A percentile compares a stretch with the other conserved stretches of the same genome.
These are phyloP conservation scores for Pangasianodon gigas DNA, from an alignment of 2,113 vertebrate species.

Conservation along the genomic window DNA sequence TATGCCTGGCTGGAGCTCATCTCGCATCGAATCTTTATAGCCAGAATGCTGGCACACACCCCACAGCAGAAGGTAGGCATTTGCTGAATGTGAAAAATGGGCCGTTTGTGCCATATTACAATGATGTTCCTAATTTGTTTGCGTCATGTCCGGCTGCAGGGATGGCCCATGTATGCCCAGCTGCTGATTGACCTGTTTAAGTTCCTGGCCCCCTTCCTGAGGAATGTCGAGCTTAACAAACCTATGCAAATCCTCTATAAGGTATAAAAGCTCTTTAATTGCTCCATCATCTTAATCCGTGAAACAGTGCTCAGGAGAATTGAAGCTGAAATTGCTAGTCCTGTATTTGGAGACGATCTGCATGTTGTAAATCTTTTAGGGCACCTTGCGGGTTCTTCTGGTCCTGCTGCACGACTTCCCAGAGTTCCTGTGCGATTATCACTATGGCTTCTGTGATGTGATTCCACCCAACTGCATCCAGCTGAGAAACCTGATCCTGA, in stretches of 20 bases:
- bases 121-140: neutral
- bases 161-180: slow-evolving; percentile 99
- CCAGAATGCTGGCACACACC: slow-evolving; percentile 98
- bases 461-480: slow-evolving; percentile 99
- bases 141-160: slow-evolving; percentile 69
- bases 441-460: slow-evolving; percentile 98
- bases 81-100: slow-evolving; percentile 12
- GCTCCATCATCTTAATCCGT: too few species aligned
- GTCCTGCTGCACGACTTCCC: slow-evolving; percentile 98
- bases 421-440: slow-evolving; percentile 98
- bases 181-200: slow-evolving; percentile 97
- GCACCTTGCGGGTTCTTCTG: slow-evolving; percentile 93
- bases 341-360: neutral
- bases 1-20: slow-evolving; percentile 99
- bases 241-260: slow-evolving; percentile 99
- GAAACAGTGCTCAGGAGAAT: neutral
- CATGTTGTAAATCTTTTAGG: slow-evolving; percentile 69
- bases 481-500: slow-evolving; percentile 97
- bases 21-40: slow-evolving; percentile 99
- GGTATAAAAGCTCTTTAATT: slow-evolving; percentile 70
- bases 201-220: slow-evolving; percentile 95
- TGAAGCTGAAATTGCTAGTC: neutral
- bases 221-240: slow-evolving; percentile 99
- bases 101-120: neutral
- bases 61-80: slow-evolving; percentile 93